Base-by-base conservation (phyloP, 2,797 vertebrate species). In the Chaenodraco wilsoni region DNA sequence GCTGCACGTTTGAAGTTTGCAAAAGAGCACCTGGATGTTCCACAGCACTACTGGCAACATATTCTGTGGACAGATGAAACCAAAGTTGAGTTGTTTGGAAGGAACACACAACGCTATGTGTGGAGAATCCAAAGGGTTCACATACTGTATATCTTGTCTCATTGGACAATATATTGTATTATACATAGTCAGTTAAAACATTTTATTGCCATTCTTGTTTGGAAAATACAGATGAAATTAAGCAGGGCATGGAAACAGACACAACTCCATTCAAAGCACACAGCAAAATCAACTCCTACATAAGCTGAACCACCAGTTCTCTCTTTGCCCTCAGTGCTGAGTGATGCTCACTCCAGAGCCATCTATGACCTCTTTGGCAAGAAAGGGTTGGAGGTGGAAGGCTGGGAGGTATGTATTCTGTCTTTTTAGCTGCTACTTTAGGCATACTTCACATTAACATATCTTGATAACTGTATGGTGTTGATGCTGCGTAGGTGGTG, bases 281-380 rank as follows among this genome's bases (percentile, higher is more conserved):
- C 41, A n/a, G 10, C 33, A 21, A 23, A 19, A 46, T 49, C n/a
- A 9, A 40, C 16, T 50, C 41, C 10, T 14, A 3, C 21, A 33
- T 59, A 45, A 62, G 45, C 7, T 56, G 4, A 58, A 15, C 33
- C 0, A 1, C 45, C 3, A 5, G 69, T 14, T 58, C 21, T 7
- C 9, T 73, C 14, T 85, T n/a, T 31, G 11, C 21, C 19, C 51
- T 68, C 89, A 99, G 98, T 99, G 78, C 95, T 99, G 69, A 98
- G 95, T 62, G 98, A 99, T 65, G 95, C 96, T 61, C 98, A 98
- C 87, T 96, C 97, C 74, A 95, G 98, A 89, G 97, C 98, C 85
- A 98, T 99, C 91, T 99, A 99, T 94, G 97, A 99, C 86, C 95
- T 99, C 58, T 99, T 98, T 91, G 98, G 98, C 69, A 98, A 95